Evolutionary conservation across 2,888 invertebrate species (phyloP).

Genomic region (Epirrhoe alternata): DNA sequence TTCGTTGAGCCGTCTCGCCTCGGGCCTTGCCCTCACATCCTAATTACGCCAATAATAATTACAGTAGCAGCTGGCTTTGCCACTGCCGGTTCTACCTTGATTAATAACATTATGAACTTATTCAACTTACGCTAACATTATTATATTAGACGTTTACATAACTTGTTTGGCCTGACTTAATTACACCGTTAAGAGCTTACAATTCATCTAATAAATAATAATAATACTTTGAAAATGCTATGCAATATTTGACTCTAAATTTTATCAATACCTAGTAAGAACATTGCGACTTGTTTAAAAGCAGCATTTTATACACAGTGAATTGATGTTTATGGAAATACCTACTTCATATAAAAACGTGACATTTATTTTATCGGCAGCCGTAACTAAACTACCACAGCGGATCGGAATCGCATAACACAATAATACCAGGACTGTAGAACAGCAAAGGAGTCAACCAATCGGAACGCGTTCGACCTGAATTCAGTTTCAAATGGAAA

Average conservation of each 20-base stretch:
- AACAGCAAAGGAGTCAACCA: constrained; percentile 22
- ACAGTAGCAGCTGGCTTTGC: constrained; percentile 71
- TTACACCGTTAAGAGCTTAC: constrained; percentile 5
- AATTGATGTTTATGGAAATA: constrained; percentile 7
- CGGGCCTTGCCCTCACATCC: constrained; percentile 78
- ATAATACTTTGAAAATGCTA: not conserved
- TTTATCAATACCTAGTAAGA: no score
- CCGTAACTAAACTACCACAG: constrained; percentile 3
- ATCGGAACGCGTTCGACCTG: constrained; percentile 31
- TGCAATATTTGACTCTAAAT: not conserved
- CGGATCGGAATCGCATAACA: constrained; percentile 11
- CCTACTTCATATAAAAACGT: not conserved
- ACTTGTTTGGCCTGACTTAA: constrained; percentile 19
- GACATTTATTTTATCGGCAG: constrained; percentile 9
- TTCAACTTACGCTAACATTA: constrained; percentile 39
- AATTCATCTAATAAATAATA: not conserved
- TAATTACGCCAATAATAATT: constrained; percentile 84
- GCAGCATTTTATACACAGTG: not conserved
- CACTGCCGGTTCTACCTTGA: constrained; percentile 58
- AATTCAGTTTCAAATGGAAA: constrained; percentile 29
- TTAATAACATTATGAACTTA: constrained; percentile 57
- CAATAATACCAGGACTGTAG: constrained; percentile 25
- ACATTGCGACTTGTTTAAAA: no score
- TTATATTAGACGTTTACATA: constrained; percentile 41
- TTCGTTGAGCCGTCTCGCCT: constrained; percentile 76